Base-by-base conservation (phyloP, 2,888 invertebrate genomes). In the Hydrotaea cyrtoneurina region DNA sequence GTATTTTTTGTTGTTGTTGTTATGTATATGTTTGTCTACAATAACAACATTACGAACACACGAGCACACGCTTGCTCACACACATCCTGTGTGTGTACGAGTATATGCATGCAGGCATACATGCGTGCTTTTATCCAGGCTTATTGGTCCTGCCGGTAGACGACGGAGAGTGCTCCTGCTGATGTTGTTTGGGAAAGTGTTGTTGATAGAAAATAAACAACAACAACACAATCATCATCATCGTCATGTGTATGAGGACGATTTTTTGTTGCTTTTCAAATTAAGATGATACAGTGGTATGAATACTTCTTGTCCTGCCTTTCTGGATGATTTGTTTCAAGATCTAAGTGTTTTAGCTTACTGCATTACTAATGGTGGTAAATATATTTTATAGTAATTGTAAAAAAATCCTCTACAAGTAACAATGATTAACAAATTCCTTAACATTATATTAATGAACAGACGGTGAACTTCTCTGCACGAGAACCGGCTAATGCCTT, bases 111-210 rank as follows among this genome's bases (percentile, higher is more conserved):
- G 55, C 74, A 10, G n/a, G n/a, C n/a, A n/a, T n/a, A n/a, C n/a
- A 74, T 85, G 80, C 82, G 80, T 82, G 57, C 50, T 43, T 72
- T 74, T 79, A 21, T 64, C n/a, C 11, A 36, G 69, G 46, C 5
- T 69, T 10, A 15, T 36, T 55, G 31, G 62, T 13, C 2, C 55
- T 72, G 55, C 66, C 64, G 31, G 66, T 62, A 43, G 31, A 4
- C 31, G 7, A n/a, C n/a, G n/a, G n/a, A 31, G 31, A 31, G 19
- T 59, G 21, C 57, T 83, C 78, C 59, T 57, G 26, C 4, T 71
- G 59, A 73, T 74, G 79, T 57, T 76, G 55, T 74, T 39, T 78
- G 71, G 74, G 43, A 78, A 78, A 73, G 39, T 39, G 39, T 23
- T 69, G 69, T 46, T 69, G 46, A 69, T 69, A 69, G 69, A 69